Evolutionary conservation across 2,888 invertebrate species (phyloP).

Genomic region (Latrodectus hesperus): DNA sequence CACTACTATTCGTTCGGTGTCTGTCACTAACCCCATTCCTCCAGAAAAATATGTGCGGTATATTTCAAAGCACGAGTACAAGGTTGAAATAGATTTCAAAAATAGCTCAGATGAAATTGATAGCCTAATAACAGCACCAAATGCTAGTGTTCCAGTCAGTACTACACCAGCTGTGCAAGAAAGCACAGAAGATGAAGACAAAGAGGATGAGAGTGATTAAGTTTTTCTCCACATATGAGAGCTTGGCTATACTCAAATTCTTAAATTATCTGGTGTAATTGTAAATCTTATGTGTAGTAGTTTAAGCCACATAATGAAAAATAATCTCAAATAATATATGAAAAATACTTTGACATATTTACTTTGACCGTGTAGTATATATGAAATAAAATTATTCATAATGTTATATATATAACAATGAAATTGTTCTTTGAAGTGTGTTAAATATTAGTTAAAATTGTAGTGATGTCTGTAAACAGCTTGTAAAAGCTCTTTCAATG

Average conservation of each 20-base stretch:
- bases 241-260: slow-evolving; percentile 42
- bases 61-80: slow-evolving; percentile 95
- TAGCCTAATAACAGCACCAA: slow-evolving; percentile 66
- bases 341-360: slow-evolving; percentile 37
- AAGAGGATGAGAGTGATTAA: slow-evolving; percentile 71
- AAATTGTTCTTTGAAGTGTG: slow-evolving; percentile 55
- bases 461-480: slow-evolving; percentile 57
- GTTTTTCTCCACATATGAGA: slow-evolving; percentile 39
- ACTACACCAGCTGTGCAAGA: slow-evolving; percentile 64
- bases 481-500: slow-evolving; percentile 58
- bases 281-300: slow-evolving; percentile 44
- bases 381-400: slow-evolving; percentile 25
- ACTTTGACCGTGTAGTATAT: slow-evolving; percentile 57
- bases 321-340: slow-evolving; percentile 46
- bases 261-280: slow-evolving; percentile 57
- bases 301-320: slow-evolving; percentile 41
- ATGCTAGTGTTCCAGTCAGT: slow-evolving; percentile 58
- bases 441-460: slow-evolving; percentile 52
- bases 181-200: slow-evolving; percentile 73
- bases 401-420: slow-evolving; percentile 48
- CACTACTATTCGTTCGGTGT: slow-evolving; percentile 95
- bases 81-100: slow-evolving; percentile 92
- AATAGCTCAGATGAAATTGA: slow-evolving; percentile 77
- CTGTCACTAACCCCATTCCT: slow-evolving; percentile 85
- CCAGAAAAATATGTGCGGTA: slow-evolving; percentile 99